Percentiles rank a stretch among this genome's conserved stretches.
Evolutionary conservation across 2,113 vertebrate genomes (phyloP).

Genomic region (Lepidothrix coronata): DNA sequence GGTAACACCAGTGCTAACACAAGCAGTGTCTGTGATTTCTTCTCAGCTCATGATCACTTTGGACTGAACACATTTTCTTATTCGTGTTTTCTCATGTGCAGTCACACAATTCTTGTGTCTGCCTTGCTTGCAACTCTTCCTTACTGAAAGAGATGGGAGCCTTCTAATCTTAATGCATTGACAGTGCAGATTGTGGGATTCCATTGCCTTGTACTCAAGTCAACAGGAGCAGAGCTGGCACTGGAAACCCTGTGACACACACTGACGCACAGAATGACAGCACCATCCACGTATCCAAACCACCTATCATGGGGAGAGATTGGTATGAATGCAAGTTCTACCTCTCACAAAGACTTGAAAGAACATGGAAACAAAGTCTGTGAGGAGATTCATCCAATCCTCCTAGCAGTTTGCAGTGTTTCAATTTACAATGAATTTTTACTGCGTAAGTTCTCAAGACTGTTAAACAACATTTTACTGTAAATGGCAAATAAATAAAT

Average conservation of each 20-base stretch:
- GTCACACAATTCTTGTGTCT: neutral
- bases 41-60: neutral
- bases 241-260: neutral
- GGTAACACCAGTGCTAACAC: neutral
- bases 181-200: neutral
- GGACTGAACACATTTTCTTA: neutral
- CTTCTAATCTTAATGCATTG: neutral
- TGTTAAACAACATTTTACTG: neutral
- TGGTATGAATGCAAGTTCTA: neutral
- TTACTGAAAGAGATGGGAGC: neutral
- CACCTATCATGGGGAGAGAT: neutral
- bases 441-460: neutral
- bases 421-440: neutral
- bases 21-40: neutral
- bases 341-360: neutral
- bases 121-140: neutral
- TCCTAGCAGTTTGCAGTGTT: neutral
- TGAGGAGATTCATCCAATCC: neutral
- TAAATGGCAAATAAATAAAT: neutral
- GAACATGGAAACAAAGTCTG: neutral
- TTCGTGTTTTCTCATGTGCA: neutral
- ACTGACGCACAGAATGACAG: neutral
- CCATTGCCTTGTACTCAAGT: neutral
- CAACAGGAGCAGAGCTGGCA: neutral
- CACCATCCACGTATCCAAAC: neutral